These are phyloP conservation scores for Etheostoma spectabile DNA, from an alignment of 2,113 vertebrate genomes.

Conservation along the genomic window DNA sequence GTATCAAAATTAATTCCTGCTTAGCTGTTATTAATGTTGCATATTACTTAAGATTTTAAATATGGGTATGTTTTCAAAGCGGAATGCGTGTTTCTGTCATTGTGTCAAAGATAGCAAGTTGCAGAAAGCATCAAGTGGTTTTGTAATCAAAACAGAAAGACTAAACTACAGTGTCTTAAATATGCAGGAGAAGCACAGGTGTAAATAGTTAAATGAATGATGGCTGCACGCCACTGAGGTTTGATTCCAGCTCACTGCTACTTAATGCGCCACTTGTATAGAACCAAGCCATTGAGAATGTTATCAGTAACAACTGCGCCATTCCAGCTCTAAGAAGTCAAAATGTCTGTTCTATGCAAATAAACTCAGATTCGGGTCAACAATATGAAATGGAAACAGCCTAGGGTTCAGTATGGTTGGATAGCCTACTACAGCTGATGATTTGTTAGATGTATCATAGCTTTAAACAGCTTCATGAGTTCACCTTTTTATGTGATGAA, in stretches of 20 bases:
- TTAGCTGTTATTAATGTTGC: not conserved
- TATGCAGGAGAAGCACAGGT: not conserved
- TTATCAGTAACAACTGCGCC: not conserved
- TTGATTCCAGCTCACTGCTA: not conserved
- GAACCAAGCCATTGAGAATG: not conserved
- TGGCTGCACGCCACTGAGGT: not conserved
- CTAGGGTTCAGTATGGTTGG: not conserved
- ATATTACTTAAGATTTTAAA: not conserved
- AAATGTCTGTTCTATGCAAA: slow-evolving; percentile 5
- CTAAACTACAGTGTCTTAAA: not conserved
- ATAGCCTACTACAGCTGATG: not conserved
- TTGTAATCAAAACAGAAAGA: not conserved
- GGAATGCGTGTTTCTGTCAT: not conserved
- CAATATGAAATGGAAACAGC: not conserved
- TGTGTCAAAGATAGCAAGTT: not conserved
- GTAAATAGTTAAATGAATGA: not conserved
- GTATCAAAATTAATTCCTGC: not conserved
- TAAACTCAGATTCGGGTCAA: not conserved
- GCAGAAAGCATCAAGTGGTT: not conserved
- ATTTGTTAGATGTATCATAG: not conserved
- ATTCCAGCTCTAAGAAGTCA: not conserved
- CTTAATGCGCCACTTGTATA: not conserved
- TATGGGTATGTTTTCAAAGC: not conserved
- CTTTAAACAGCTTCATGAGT: not conserved
- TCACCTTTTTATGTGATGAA: slow-evolving; percentile 7